Conservation (phyloP, 2,888 invertebrate genomes). For the Drosophila fulvimacula region DNA sequence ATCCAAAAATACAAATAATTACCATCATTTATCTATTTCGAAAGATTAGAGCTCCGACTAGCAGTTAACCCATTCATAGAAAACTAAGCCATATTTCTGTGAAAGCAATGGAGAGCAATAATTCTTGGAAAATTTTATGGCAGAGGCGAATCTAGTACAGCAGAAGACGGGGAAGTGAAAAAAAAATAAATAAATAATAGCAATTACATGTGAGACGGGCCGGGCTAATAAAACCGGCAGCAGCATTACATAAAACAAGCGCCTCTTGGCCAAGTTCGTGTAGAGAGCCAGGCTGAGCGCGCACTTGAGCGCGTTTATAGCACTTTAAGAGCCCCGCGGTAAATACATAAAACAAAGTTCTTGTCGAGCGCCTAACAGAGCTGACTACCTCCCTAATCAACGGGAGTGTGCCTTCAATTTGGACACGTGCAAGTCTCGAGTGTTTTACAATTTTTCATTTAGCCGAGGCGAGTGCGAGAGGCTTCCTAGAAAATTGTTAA, state of each 20-base stretch:
- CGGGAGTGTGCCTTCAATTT: conserved; percentile 70
- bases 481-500: conserved; percentile 57
- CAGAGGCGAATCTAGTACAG: conserved; percentile 18
- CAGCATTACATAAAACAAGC: conserved; percentile 31
- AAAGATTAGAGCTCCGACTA: conserved; percentile 49
- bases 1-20: conserved; percentile 5
- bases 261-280: conserved; percentile 41
- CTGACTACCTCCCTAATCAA: conserved; percentile 14
- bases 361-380: conserved; percentile 2
- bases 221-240: conserved; percentile 60
- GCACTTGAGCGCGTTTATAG: conserved; percentile 65
- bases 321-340: conserved; percentile 64
- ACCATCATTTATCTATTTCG: conserved; percentile 40
- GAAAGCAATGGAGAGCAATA: conserved; percentile 50
- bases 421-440: conserved; percentile 66
- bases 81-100: conserved; percentile 41
- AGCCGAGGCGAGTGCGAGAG: background rate
- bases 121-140: conserved; percentile 53
- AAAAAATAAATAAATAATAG: conserved; percentile 64
- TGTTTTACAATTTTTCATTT: conserved; percentile 63
- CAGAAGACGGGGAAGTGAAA: conserved; percentile 3
- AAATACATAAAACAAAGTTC: conserved; percentile 57
- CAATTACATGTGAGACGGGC: conserved; percentile 64
- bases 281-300: conserved; percentile 19
- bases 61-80: conserved; percentile 56